A percentile compares a stretch with the other conserved stretches of the same genome.
These are phyloP conservation scores for Syndactyla subalaris DNA, from an alignment of 2,797 vertebrate genomes.

Conservation along the genomic window DNA sequence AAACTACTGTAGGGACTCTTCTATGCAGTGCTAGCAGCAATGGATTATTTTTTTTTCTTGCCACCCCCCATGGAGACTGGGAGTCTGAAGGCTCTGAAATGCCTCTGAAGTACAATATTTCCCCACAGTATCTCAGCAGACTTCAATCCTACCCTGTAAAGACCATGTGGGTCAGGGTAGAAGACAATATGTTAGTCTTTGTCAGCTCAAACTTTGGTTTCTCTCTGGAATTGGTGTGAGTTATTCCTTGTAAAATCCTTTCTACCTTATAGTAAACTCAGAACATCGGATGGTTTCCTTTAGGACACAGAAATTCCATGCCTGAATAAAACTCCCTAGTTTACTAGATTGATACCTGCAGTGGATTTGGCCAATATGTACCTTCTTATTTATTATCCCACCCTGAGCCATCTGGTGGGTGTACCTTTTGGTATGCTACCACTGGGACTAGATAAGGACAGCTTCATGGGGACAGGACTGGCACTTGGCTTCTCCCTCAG, in stretches of 20 bases:
- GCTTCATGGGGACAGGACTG: background rate
- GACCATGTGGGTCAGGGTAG: background rate
- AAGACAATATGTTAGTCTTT: background rate
- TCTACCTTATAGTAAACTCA: background rate
- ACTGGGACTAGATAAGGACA: background rate
- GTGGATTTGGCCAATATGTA: background rate
- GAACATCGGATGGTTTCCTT: background rate
- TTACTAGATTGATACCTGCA: background rate
- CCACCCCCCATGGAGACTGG: background rate
- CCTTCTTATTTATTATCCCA: background rate
- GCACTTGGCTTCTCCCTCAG: background rate
- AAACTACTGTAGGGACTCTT: background rate
- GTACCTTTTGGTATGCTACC: background rate
- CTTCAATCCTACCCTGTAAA: background rate
- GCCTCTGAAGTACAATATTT: background rate
- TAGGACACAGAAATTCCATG: background rate
- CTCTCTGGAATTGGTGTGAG: background rate
- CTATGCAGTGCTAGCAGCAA: background rate
- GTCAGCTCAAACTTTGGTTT: background rate
- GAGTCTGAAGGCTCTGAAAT: background rate
- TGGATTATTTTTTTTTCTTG: background rate
- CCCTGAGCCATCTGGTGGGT: background rate
- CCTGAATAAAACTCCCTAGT: accelerated
- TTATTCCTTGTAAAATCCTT: background rate
- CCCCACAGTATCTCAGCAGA: background rate